A percentile compares a stretch with the other conserved stretches of the same genome.
These are phyloP conservation scores for Trichosurus vulpecula DNA, from an alignment of 2,797 vertebrate genomes.

Conservation along the genomic window DNA sequence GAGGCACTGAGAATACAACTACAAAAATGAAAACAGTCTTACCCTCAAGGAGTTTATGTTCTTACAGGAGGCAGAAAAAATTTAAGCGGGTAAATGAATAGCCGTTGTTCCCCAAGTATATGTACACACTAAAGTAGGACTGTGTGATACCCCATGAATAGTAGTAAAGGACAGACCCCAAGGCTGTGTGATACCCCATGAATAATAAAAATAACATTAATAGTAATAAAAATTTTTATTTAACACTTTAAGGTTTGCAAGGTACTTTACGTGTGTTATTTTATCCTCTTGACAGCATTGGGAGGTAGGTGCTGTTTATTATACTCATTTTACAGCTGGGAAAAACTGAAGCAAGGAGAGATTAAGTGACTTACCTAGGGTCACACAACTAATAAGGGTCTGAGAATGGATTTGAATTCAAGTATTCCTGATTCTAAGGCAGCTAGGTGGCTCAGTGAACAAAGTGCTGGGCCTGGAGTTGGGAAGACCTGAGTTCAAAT, in stretches of 20 bases:
- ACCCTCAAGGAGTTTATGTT: neutral
- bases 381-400: neutral
- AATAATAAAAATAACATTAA: neutral
- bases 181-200: neutral
- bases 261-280: neutral
- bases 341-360: neutral
- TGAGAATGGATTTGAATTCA: neutral
- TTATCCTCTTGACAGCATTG: neutral
- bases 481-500: neutral
- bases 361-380: neutral
- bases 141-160: neutral
- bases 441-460: neutral
- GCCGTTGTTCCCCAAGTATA: neutral
- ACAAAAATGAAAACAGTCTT: neutral
- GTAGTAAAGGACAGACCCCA: neutral
- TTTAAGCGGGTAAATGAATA: neutral
- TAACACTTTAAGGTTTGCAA: neutral
- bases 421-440: neutral
- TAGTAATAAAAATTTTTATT: neutral
- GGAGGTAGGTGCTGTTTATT: neutral
- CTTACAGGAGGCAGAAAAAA: neutral
- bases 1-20: neutral
- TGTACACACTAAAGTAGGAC: neutral
- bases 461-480: neutral
- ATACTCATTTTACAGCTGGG: neutral